These are phyloP conservation scores for Oryzias curvinotus DNA, from an alignment of 2,113 vertebrate genomes.

Conservation along the genomic window DNA sequence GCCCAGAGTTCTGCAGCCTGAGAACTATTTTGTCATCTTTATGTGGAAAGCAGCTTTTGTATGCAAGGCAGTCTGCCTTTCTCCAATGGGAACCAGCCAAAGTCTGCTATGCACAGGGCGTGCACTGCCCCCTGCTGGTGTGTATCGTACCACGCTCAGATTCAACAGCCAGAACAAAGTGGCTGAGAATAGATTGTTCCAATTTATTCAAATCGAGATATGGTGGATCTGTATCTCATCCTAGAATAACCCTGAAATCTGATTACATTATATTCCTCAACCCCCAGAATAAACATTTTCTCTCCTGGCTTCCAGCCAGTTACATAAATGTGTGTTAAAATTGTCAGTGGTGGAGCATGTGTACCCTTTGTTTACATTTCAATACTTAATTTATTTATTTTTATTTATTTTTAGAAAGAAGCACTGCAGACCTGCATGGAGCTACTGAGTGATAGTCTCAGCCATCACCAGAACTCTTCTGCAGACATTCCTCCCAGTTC, in stretches of 20 bases:
- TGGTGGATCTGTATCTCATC: slow-evolving; percentile 69
- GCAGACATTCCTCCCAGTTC: slow-evolving; percentile 73
- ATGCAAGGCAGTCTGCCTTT: slow-evolving; percentile 63
- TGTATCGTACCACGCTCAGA: slow-evolving; percentile 27
- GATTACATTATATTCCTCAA: slow-evolving; percentile 69
- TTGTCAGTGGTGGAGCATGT: slow-evolving; percentile 10
- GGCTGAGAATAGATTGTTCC: slow-evolving; percentile 74
- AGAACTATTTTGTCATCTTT: slow-evolving; percentile 74
- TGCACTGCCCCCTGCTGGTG: slow-evolving; percentile 82
- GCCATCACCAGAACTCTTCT: slow-evolving; percentile 75
- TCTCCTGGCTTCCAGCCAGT: slow-evolving; percentile 51
- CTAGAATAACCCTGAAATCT: slow-evolving; percentile 76
- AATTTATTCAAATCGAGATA: slow-evolving; percentile 69
- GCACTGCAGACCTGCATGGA: slow-evolving; percentile 82
- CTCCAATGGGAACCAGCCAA: slow-evolving; percentile 45
- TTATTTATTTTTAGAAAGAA: slow-evolving; percentile 80
- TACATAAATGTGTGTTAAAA: slow-evolving; percentile 21
- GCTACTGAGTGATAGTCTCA: slow-evolving; percentile 84
- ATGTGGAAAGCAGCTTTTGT: slow-evolving; percentile 68
- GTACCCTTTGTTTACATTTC: slow-evolving; percentile 43
- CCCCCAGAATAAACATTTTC: slow-evolving; percentile 62
- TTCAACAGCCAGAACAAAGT: slow-evolving; percentile 60
- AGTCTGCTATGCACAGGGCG: slow-evolving; percentile 60
- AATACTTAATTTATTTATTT: slow-evolving; percentile 70
- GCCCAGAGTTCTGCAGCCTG: slow-evolving; percentile 59